Evolutionary conservation across 2,888 invertebrate species (phyloP), one percentile per base, ranked within the genome.

Genomic region (Conchocele bisecta): DNA sequence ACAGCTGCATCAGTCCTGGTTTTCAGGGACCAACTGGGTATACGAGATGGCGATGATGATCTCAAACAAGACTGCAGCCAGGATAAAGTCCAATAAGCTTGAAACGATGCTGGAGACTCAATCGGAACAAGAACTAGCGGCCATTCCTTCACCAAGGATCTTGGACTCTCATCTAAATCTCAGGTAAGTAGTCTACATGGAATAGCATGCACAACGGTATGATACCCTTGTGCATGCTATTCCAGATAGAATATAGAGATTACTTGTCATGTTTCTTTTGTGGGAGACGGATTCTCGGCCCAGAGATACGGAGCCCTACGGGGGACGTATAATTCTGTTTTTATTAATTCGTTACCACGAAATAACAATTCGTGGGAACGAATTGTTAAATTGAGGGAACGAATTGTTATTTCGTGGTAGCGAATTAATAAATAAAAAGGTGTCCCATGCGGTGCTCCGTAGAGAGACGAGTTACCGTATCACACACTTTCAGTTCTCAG

Each of bases 21-120:
- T n/a, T 51, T 5, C 41, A 61, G 61, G 61, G 20, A 61, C 61
- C 1, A 61, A 61, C 6, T 61, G 61, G 61, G 33, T 48, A 39
- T 59, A 26, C 35, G 48, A 61, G 22, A 51, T 41, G 6, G 17
- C 53, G 13, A 61, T 29, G 28, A 53, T 61, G 61, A 29, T 61
- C 20, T 6, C 42, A 17, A 50, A 51, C 29, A 29, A 17, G 28
- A 53, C 51, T 20, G 51, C 41, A 5, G 53, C 51, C 17, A 9
- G 51, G 22, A 20, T 61, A 20, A 22, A 51, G 31, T 11, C 41
- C 15, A 42, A 37, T 24, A 61, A 61, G 33, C 17, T 61, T 24
- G 15, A 3, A 20, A 53, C 61, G 9, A 61, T 61, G 61, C 29
- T 61, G 1, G 61, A 61, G 22, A n/a, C 20, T 5, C 24, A 31